Evolutionary conservation across 1,140 invertebrate species (phyloP).

Genomic region (Andrena cerasifolii): DNA sequence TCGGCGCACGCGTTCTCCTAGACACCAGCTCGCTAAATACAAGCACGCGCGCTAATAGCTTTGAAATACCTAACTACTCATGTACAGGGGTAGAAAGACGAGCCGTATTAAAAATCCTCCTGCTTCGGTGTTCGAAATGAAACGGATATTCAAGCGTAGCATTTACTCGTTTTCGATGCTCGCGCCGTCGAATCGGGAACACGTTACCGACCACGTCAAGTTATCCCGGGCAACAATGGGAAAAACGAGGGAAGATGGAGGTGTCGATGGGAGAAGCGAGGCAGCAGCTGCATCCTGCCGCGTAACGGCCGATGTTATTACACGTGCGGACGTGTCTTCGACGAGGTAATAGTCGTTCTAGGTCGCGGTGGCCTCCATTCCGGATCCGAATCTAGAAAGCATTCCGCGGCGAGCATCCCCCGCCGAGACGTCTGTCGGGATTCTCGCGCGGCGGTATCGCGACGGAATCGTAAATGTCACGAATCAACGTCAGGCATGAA

Average conservation of each 20-base stretch:
- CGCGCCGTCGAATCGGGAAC: neutral
- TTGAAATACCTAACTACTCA: no score
- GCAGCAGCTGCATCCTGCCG: conserved; percentile 5
- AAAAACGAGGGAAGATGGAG: neutral
- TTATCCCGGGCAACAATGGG: neutral
- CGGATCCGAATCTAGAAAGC: conserved; percentile 8
- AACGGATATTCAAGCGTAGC: neutral
- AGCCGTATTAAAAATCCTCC: no score
- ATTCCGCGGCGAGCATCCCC: neutral
- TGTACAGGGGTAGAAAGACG: no score
- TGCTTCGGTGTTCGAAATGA: neutral
- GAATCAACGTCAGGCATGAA: conserved; percentile 16
- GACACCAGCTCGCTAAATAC: neutral
- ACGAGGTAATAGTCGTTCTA: conserved; percentile 9
- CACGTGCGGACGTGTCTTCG: conserved; percentile 15
- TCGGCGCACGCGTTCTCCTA: neutral
- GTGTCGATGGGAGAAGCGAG: neutral
- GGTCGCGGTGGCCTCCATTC: conserved; percentile 2
- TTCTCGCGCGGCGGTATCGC: conserved; percentile 9
- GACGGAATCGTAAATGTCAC: conserved; percentile 34
- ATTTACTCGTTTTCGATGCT: neutral
- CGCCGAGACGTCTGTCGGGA: neutral
- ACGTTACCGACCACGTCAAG: conserved; percentile 7
- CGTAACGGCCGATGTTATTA: conserved; percentile 29
- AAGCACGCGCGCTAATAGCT: no score